A percentile compares a stretch with the other conserved stretches of the same genome.
Conservation (phyloP, 2,888 invertebrate species). For the Prosapia bicincta region DNA sequence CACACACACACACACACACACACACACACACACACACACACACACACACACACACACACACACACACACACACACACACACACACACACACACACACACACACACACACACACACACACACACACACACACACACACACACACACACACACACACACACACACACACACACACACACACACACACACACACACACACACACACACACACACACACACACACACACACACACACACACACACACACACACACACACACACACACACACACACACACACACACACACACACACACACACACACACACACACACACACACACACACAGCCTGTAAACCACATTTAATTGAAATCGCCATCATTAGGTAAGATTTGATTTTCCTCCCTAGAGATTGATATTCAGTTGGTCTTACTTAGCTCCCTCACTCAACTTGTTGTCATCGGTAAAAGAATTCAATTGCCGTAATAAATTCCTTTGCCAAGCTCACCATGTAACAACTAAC, state of each 20-base stretch:
- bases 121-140: background rate
- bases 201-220: background rate
- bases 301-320: too few relatives aligned
- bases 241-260: background rate
- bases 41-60: background rate
- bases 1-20: background rate
- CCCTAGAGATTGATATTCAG: too few relatives aligned
- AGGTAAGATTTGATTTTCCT: too few relatives aligned
- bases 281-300: background rate
- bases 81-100: background rate
- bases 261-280: background rate
- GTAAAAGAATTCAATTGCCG: too few relatives aligned
- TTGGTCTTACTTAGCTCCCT: too few relatives aligned
- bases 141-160: background rate
- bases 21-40: background rate
- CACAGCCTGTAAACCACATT: too few relatives aligned
- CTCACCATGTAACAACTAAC: too few relatives aligned
- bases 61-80: background rate
- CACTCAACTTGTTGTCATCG: too few relatives aligned
- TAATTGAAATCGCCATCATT: too few relatives aligned
- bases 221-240: background rate
- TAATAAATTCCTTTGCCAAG: too few relatives aligned
- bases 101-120: background rate
- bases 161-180: background rate
- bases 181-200: background rate